Evolutionary conservation across 2,113 vertebrate genomes (phyloP), one percentile per base, ranked within the genome.

Genomic region (Paradoxurus hermaphroditus): DNA sequence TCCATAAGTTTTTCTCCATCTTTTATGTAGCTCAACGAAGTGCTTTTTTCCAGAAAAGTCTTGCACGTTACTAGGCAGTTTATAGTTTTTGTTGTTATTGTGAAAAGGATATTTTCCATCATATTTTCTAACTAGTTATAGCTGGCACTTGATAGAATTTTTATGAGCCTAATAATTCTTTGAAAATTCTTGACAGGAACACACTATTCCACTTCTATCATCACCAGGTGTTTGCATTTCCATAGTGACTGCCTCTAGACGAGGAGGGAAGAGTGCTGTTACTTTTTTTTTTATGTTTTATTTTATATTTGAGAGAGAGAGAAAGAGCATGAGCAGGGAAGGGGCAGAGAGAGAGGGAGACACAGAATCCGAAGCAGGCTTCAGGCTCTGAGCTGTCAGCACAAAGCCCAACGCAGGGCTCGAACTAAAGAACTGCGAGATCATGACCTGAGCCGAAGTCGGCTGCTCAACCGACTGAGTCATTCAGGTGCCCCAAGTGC

Each of bases 161-260:
- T 97, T 98, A 96, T 77, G 51, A 95, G n/a, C 11, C 82, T 95
- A 95, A 77, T 85, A 92, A 97, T 94, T 94, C 90, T 93, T 83
- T 72, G n/a, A 83, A 86, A 87, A 77, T 27, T 85, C 77, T 92
- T 82, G n/a, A 79, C 67, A 91, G 39, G 63, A 82, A 63, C n/a
- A 19, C 23, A 67, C 44, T 92, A 25, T 63, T 75, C 75, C 59
- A 62, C 56, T 41, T 73, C 46, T n/a, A 16, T 78, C 70, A 53
- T 75, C 44, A 46, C 29, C 21, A 44, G 5, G 62, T 86, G 23
- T 68, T 72, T 29, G 39, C 39, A 41, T 73, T 70, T 89, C 44
- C 90, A 78, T 51, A 25, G 78, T 39, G 63, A 88, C 39, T n/a
- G 12, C 27, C 46, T 62, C 34, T 31, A 25, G 18, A 79, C 73